Evolutionary conservation across 2,888 invertebrate genomes (phyloP).

Genomic region (Drosophila histrio): DNA sequence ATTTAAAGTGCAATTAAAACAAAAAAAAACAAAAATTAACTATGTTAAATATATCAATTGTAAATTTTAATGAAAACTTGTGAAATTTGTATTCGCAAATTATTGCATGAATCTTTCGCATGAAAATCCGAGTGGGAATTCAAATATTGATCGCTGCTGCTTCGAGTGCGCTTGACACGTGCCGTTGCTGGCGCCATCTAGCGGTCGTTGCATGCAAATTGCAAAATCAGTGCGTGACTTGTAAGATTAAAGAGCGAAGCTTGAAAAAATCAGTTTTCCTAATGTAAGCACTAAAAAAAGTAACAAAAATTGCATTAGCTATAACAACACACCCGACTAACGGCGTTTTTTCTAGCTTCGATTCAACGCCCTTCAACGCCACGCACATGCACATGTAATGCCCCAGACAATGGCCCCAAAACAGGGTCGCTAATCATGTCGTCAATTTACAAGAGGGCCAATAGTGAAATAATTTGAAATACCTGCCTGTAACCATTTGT

Average conservation of each 20-base stretch:
- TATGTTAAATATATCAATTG: background rate
- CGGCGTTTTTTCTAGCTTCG: background rate
- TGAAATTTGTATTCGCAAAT: constrained; percentile 27
- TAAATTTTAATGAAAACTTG: background rate
- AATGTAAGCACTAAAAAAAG: constrained; percentile 19
- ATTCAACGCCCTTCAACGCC: constrained; percentile 37
- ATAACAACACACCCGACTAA: constrained; percentile 6
- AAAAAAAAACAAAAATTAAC: background rate
- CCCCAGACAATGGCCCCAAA: constrained; percentile 43
- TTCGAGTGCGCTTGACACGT: constrained; percentile 30
- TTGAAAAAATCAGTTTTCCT: constrained; percentile 24
- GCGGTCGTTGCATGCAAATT: constrained; percentile 68
- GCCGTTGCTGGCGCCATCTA: constrained; percentile 57
- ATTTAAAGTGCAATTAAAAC: background rate
- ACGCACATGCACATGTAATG: constrained; percentile 55
- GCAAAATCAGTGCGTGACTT: constrained; percentile 75
- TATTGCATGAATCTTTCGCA: background rate
- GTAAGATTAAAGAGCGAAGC: constrained; percentile 42
- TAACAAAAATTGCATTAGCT: constrained; percentile 42
- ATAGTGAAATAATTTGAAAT: constrained; percentile 55
- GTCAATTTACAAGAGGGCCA: constrained; percentile 47
- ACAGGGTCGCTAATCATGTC: constrained; percentile 35
- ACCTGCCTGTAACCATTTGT: constrained; percentile 9
- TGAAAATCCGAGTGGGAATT: constrained; percentile 13
- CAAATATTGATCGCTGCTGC: constrained; percentile 48